Evolutionary conservation across 37 sponge, comb jelly and placozoan species (phyloP), one percentile per base, ranked within the genome.

Genomic region (Ianthella basta): DNA sequence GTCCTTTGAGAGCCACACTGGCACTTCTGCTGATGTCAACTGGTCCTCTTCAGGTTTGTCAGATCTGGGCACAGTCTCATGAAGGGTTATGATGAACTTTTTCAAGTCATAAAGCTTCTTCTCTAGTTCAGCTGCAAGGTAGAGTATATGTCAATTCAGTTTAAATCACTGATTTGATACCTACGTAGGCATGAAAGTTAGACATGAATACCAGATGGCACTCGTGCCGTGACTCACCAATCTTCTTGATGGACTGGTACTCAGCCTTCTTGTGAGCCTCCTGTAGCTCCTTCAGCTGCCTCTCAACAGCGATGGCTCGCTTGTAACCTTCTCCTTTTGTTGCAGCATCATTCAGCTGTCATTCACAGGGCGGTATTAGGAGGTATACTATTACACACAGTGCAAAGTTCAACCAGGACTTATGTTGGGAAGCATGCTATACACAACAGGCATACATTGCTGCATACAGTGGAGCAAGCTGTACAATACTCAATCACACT

Each of bases 241-340:
- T 91, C 80, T 82, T 94, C 72, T 94, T 94, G 18, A 94, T 55
- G 20, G 91, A 91, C 59, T 94, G 91, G 69, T 88, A 94, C 64
- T 94, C 94, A 39, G 84, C 68, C 33, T 82, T 78, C 60, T 87
- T 83, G 56, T 94, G 89, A 60, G 86, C 83, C 1, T 94, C 88
- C 59, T 94, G 84, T 1, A 86, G 67, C 86, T 91, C 94, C 56
- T 59, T 18, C 72, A 86, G 53, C 40, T 86, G 30, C 32, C 36
- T 79, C 72, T 91, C 70, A 75, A 83, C 24, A 15, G 37, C 25
- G 53, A 65, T 82, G 24, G 87, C 89, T 0, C 67, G 27, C 3
- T 29, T 53, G 33, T 87, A 55, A 33, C 87, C 90, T 15, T 83
- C 85, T 36, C 40, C 72, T 59, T 90, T 90, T 4, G 77, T 80